These are phyloP conservation scores for Caradrina kadenii DNA, from an alignment of 2,888 invertebrate genomes.

Conservation along the genomic window DNA sequence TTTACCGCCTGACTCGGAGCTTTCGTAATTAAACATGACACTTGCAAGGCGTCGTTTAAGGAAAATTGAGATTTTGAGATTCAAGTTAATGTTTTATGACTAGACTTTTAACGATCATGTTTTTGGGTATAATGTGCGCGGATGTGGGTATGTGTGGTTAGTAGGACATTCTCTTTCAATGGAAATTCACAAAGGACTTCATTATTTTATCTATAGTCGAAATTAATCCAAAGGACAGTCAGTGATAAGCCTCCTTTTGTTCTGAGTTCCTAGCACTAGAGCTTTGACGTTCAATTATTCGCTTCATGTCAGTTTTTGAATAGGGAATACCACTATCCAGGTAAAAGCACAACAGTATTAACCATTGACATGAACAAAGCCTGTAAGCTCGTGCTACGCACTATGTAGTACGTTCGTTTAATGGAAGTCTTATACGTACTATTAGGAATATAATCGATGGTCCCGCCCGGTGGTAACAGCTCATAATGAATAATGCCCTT, in stretches of 20 bases:
- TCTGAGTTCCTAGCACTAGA: background rate
- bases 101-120: background rate
- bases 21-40: slow-evolving; percentile 63
- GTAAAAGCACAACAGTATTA: too few species aligned
- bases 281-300: too few species aligned
- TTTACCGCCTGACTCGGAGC: slow-evolving; percentile 48
- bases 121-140: background rate
- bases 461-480: too few species aligned
- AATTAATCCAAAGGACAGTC: background rate
- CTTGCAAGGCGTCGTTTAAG: slow-evolving; percentile 31
- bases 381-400: too few species aligned
- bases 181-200: background rate
- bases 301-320: too few species aligned
- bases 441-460: too few species aligned
- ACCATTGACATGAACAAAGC: too few species aligned
- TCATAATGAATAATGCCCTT: too few species aligned
- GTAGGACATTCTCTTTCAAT: slow-evolving; percentile 1
- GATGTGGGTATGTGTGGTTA: background rate
- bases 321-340: too few species aligned
- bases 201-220: background rate
- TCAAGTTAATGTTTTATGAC: slow-evolving; percentile 3
- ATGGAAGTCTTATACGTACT: background rate
- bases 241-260: slow-evolving; percentile 1
- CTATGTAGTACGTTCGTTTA: background rate
- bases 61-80: slow-evolving; percentile 21